A percentile compares a stretch with the other conserved stretches of the same genome.
phyloP scores from a whole-genome alignment of 2,888 invertebrate species.

The Stomorhina lunata region DNA sequence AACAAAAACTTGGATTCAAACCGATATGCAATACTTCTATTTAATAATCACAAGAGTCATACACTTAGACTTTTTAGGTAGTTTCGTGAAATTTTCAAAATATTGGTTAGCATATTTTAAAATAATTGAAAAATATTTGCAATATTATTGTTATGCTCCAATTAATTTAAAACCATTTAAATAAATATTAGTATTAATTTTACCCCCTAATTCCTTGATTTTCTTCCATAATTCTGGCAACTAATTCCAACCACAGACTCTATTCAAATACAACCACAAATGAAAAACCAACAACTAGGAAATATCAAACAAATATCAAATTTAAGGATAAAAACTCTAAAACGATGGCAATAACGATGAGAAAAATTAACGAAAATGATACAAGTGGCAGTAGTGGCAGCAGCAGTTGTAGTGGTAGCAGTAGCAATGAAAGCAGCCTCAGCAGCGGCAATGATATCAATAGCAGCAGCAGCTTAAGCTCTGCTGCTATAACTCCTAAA shows the following conservation, averaged over 20 bases:
- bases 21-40: too few species aligned
- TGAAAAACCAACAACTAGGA: conserved; percentile 22
- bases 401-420: conserved; percentile 1
- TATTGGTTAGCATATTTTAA: too few species aligned
- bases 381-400: not conserved
- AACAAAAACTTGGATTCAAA: too few species aligned
- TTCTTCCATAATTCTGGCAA: not conserved
- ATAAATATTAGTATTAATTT: conserved; percentile 13
- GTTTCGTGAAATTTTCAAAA: not conserved
- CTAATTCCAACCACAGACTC: conserved; percentile 16
- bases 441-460: not conserved
- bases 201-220: not conserved
- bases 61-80: too few species aligned
- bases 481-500: not conserved
- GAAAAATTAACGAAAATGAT: conserved; percentile 38
- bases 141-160: not conserved
- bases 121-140: not conserved
- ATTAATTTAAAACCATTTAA: conserved; percentile 9
- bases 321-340: conserved; percentile 45
- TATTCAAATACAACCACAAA: conserved; percentile 22
- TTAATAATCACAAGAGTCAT: too few species aligned
- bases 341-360: conserved; percentile 25
- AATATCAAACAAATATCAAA: conserved; percentile 29
- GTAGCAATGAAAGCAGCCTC: conserved; percentile 7
- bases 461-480: not conserved